Percentiles rank a stretch among this genome's conserved stretches.
Conservation (phyloP, 2,888 invertebrate genomes). For the Colletes collaris region DNA sequence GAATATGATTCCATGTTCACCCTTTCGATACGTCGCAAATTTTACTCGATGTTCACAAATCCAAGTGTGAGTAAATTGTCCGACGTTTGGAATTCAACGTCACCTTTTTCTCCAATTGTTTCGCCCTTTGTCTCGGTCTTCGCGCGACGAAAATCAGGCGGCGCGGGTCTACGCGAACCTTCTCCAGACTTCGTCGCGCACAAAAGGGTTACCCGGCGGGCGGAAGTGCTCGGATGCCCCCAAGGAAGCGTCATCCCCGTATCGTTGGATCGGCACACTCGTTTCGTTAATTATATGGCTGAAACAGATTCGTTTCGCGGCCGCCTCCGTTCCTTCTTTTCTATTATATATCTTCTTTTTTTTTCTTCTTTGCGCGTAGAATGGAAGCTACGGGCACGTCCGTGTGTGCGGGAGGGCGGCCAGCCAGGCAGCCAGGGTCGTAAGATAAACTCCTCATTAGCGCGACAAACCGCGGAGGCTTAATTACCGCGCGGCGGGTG, state of each 20-base stretch:
- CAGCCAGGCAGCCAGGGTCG: constrained; percentile 42
- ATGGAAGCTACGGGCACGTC: constrained; percentile 28
- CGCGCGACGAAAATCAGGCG: too few species aligned
- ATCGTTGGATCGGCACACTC: constrained; percentile 23
- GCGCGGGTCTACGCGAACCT: too few species aligned
- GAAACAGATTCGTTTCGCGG: constrained; percentile 40
- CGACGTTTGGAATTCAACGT: too few species aligned
- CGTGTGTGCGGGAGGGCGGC: constrained; percentile 6
- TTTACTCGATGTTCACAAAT: too few species aligned
- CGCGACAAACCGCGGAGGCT: constrained; percentile 71
- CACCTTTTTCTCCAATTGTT: too few species aligned
- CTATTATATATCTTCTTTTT: neutral
- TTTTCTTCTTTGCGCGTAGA: constrained; percentile 33
- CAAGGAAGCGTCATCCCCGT: neutral
- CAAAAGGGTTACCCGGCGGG: neutral
- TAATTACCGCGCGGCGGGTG: constrained; percentile 71
- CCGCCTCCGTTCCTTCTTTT: neutral
- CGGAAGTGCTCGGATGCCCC: constrained; percentile 6
- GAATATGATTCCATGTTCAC: too few species aligned
- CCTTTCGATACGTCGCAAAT: too few species aligned
- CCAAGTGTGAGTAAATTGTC: too few species aligned
- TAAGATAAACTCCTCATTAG: constrained; percentile 78
- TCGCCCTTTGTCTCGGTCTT: too few species aligned
- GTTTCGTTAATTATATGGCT: constrained; percentile 42
- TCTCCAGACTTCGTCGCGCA: neutral